Percentiles rank a stretch among this genome's conserved stretches.
These are phyloP conservation scores for Pangasius larnaudii DNA, from an alignment of 2,797 vertebrate genomes.

Conservation along the genomic window DNA sequence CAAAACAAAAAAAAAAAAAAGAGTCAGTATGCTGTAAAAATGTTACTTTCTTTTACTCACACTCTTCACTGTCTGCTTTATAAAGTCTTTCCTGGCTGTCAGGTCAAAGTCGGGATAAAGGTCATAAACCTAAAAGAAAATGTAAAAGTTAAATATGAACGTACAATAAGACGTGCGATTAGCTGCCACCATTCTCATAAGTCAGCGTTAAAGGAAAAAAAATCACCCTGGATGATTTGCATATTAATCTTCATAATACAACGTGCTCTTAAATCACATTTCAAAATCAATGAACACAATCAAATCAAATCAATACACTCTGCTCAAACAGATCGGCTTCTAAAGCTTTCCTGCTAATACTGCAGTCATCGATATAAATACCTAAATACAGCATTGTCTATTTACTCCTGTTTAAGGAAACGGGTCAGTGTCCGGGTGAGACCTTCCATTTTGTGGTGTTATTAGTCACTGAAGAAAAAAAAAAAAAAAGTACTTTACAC, in stretches of 20 bases:
- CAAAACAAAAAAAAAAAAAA: background rate
- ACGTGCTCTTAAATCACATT: background rate
- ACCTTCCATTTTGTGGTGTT: background rate
- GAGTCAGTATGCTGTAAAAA: background rate
- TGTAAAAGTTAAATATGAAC: constrained; percentile 30
- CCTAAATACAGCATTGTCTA: background rate
- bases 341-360: background rate
- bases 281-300: too few relatives aligned
- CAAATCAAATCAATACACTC: too few relatives aligned
- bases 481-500: too few relatives aligned
- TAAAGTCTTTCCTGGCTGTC: constrained; percentile 87
- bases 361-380: background rate
- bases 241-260: background rate
- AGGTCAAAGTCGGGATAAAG: constrained; percentile 89
- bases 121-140: constrained; percentile 88
- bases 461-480: too few relatives aligned
- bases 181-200: background rate
- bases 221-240: background rate
- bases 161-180: background rate
- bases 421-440: background rate
- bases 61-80: constrained; percentile 92
- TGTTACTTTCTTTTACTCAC: constrained; percentile 71
- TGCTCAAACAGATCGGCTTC: background rate
- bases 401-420: background rate
- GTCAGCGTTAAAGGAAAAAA: background rate